Evolutionary conservation across 2,888 invertebrate species (phyloP).

Genomic region (Apotomis turbidana): DNA sequence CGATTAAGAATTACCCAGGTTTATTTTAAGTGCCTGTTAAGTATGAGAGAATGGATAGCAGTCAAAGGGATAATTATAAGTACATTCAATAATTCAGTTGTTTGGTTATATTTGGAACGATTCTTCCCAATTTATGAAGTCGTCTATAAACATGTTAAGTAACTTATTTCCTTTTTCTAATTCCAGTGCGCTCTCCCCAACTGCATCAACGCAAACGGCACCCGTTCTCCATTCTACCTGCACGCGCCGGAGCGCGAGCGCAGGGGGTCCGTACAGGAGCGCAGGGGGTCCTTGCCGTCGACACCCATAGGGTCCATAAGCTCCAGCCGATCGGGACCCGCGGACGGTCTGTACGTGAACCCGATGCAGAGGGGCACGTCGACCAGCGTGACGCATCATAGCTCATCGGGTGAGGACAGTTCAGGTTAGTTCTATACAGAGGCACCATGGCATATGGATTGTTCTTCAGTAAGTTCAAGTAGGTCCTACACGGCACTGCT

Average conservation of each 20-base stretch:
- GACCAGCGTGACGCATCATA: slow-evolving; percentile 64
- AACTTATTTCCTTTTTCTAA: slow-evolving; percentile 17
- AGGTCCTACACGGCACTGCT: too few species aligned
- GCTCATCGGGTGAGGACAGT: slow-evolving; percentile 76
- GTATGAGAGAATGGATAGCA: too few species aligned
- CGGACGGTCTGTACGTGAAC: slow-evolving; percentile 93
- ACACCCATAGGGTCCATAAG: slow-evolving; percentile 72
- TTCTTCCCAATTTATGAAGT: neutral
- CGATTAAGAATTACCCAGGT: too few species aligned
- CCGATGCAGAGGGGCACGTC: slow-evolving; percentile 86
- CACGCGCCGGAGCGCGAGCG: slow-evolving; percentile 86
- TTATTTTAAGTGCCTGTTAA: too few species aligned
- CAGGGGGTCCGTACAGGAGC: slow-evolving; percentile 62
- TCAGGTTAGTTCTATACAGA: slow-evolving; percentile 62
- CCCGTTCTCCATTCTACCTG: slow-evolving; percentile 88
- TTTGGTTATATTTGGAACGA: too few species aligned
- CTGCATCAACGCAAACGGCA: slow-evolving; percentile 77
- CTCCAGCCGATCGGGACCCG: slow-evolving; percentile 82
- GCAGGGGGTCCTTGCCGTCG: slow-evolving; percentile 71
- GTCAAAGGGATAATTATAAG: too few species aligned
- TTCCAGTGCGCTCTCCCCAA: slow-evolving; percentile 83
- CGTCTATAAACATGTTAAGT: neutral
- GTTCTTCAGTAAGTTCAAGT: too few species aligned
- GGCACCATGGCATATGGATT: neutral
- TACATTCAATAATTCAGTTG: too few species aligned